Evolutionary conservation across 1,140 invertebrate genomes (phyloP).

Genomic region (Spodoptera litura): DNA sequence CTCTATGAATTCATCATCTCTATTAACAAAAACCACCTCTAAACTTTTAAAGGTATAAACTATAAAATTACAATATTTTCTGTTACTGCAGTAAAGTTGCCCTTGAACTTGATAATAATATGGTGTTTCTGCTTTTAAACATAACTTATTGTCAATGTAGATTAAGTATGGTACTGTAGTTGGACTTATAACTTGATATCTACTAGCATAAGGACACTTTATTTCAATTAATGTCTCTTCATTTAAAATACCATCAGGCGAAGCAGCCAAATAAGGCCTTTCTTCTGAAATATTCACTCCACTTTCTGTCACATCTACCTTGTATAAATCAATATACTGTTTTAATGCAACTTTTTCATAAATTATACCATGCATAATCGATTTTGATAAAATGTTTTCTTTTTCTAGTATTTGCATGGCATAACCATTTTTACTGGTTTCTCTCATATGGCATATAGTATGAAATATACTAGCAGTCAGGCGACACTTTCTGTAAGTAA

Average conservation of each 20-base stretch:
- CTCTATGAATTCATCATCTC: background rate
- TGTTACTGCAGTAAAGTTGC: background rate
- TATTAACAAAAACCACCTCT: background rate
- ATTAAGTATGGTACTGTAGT: background rate
- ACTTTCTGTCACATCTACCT: no score
- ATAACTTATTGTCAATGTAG: background rate
- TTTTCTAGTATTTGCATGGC: no score
- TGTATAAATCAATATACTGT: no score
- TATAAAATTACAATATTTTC: conserved; percentile 11
- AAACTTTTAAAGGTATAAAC: background rate
- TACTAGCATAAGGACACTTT: background rate
- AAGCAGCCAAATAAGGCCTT: conserved; percentile 10
- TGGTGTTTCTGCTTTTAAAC: background rate
- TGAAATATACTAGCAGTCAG: conserved; percentile 7
- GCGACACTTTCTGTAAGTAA: background rate
- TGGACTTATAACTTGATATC: background rate
- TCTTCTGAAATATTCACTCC: conserved; percentile 17
- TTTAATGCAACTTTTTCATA: no score
- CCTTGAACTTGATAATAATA: background rate
- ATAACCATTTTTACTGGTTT: no score
- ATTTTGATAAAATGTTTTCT: no score
- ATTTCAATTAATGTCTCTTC: conserved; percentile 25
- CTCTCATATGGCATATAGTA: no score
- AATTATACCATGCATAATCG: no score
- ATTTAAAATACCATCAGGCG: conserved; percentile 18